A percentile compares a stretch with the other conserved stretches of the same genome.
Conservation (phyloP, 2,888 invertebrate genomes). For the Mythimna impura region DNA sequence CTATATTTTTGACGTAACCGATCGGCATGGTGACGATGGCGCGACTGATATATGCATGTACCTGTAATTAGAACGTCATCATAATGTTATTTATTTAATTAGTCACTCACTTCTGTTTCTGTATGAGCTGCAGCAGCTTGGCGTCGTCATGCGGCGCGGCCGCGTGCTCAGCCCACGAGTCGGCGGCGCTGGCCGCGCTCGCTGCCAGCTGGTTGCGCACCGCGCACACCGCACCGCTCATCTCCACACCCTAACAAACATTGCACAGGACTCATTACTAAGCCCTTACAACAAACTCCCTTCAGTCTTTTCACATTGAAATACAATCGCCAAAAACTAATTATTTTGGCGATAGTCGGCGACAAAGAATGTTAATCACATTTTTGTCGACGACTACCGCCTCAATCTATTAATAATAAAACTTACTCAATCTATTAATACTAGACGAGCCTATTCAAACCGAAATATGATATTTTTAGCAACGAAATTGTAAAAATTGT, state of each 20-base stretch:
- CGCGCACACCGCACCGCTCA: conserved; percentile 81
- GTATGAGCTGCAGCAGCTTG: conserved; percentile 79
- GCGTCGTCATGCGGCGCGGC: conserved; percentile 81
- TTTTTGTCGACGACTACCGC: too few relatives aligned
- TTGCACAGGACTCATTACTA: background rate
- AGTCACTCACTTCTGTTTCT: conserved; percentile 77
- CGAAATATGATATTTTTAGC: too few relatives aligned
- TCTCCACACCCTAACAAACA: conserved; percentile 81
- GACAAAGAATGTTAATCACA: too few relatives aligned
- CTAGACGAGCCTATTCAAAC: too few relatives aligned
- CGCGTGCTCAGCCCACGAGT: conserved; percentile 73
- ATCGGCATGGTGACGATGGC: too few relatives aligned
- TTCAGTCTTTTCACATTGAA: too few relatives aligned
- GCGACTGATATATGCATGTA: background rate
- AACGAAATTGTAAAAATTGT: too few relatives aligned
- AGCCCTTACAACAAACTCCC: background rate
- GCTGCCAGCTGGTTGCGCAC: conserved; percentile 81
- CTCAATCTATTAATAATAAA: too few relatives aligned
- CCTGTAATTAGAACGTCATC: background rate
- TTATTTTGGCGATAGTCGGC: too few relatives aligned
- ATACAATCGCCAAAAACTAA: too few relatives aligned
- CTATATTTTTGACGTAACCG: too few relatives aligned
- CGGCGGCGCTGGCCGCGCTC: conserved; percentile 73
- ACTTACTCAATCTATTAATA: too few relatives aligned
- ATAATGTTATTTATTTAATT: background rate